Evolutionary conservation across 2,888 invertebrate species (phyloP).

Genomic region (Lasioglossum oenotherae): DNA sequence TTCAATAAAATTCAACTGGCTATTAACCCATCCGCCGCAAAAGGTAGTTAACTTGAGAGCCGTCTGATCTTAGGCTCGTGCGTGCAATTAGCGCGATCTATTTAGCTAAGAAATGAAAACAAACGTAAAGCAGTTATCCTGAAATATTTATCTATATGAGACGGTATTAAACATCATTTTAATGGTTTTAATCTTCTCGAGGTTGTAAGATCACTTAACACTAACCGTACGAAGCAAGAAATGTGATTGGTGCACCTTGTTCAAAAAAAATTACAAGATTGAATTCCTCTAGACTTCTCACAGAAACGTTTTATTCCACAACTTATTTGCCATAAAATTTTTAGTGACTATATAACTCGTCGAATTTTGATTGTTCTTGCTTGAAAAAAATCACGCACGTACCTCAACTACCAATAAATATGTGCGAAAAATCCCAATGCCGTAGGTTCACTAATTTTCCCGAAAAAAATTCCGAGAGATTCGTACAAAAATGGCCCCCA

Average conservation of each 20-base stretch:
- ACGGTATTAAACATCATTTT: neutral
- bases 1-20: neutral
- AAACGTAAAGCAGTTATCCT: neutral
- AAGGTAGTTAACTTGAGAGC: neutral
- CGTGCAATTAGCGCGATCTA: conserved; percentile 17
- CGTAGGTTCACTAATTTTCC: neutral
- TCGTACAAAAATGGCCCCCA: too few species aligned
- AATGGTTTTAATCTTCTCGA: neutral
- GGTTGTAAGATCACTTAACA: neutral
- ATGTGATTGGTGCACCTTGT: neutral
- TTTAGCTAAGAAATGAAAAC: neutral
- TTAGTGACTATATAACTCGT: neutral
- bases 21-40: neutral
- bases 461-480: neutral
- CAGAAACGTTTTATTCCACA: too few species aligned
- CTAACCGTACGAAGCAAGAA: neutral
- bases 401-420: neutral
- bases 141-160: neutral
- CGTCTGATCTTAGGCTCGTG: conserved; percentile 23
- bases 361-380: neutral
- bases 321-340: too few species aligned
- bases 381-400: neutral
- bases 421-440: neutral
- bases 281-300: neutral
- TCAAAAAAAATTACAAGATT: neutral